A percentile compares a stretch with the other conserved stretches of the same genome.
phyloP scores from a whole-genome alignment of 2,113 vertebrate genomes.

The Bujurquina vittata region DNA sequence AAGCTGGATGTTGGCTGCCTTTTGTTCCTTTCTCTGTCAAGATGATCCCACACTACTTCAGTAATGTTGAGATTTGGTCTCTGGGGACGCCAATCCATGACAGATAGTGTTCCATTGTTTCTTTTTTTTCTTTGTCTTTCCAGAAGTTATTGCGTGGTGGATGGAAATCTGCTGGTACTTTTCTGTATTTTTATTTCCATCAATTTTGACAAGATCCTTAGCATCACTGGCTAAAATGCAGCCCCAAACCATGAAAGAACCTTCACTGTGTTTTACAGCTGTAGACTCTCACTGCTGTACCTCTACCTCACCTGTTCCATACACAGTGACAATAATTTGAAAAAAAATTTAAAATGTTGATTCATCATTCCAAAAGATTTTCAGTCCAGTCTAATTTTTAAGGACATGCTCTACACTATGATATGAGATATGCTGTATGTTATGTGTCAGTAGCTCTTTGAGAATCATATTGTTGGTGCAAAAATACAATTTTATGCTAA shows the following conservation, averaged over 20 bases:
- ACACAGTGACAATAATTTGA: background rate
- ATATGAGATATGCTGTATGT: background rate
- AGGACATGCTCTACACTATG: background rate
- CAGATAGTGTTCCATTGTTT: background rate
- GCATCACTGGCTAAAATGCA: background rate
- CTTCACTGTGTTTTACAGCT: background rate
- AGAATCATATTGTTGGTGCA: background rate
- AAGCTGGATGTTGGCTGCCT: too few relatives aligned
- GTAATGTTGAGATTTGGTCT: too few relatives aligned
- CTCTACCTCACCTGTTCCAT: background rate
- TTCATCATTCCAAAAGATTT: background rate
- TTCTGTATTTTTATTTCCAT: background rate
- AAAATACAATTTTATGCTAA: background rate
- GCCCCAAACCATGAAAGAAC: background rate
- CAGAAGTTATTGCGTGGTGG: background rate
- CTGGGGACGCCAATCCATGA: too few relatives aligned
- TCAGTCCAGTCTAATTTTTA: background rate
- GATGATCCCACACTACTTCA: too few relatives aligned
- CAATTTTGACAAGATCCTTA: background rate
- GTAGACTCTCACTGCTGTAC: background rate
- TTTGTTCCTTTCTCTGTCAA: too few relatives aligned
- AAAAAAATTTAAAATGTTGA: background rate
- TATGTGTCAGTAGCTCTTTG: background rate
- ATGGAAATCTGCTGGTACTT: background rate
- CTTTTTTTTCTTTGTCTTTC: background rate